Evolutionary conservation across 2,888 invertebrate genomes (phyloP).

Genomic region (Harmothoe impar): DNA sequence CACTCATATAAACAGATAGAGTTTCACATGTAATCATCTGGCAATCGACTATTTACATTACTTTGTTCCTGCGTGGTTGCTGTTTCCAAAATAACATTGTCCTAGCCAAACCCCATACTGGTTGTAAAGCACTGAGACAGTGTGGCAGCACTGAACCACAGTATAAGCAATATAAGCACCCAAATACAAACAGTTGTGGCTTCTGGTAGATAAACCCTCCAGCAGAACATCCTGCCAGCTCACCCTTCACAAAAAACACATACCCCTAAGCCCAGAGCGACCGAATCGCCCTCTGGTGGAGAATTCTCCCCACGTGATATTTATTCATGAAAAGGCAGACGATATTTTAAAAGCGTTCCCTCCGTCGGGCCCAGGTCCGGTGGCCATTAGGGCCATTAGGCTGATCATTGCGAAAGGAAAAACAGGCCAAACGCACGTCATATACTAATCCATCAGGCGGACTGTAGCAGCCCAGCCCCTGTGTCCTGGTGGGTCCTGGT

Average conservation of each 20-base stretch:
- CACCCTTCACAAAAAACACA: neutral
- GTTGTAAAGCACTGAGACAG: no score
- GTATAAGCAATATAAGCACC: neutral
- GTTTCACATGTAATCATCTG: no score
- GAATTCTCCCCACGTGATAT: neutral
- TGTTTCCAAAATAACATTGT: no score
- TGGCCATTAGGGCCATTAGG: constrained; percentile 13
- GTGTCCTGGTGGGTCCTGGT: neutral
- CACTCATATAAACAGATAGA: no score
- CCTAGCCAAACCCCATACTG: no score
- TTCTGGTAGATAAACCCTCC: neutral
- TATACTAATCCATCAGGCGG: neutral
- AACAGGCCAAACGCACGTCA: neutral
- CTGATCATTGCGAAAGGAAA: neutral
- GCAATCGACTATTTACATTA: no score
- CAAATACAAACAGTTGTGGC: neutral
- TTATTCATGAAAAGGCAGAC: neutral
- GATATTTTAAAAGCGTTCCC: neutral
- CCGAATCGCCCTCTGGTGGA: neutral
- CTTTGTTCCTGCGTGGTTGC: no score
- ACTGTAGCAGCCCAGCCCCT: neutral
- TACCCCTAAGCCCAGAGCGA: neutral
- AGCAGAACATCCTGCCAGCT: neutral
- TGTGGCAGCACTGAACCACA: neutral
- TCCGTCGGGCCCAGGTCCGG: neutral